Conservation (phyloP, 2,888 invertebrate genomes). For the Byasa hedistus region DNA sequence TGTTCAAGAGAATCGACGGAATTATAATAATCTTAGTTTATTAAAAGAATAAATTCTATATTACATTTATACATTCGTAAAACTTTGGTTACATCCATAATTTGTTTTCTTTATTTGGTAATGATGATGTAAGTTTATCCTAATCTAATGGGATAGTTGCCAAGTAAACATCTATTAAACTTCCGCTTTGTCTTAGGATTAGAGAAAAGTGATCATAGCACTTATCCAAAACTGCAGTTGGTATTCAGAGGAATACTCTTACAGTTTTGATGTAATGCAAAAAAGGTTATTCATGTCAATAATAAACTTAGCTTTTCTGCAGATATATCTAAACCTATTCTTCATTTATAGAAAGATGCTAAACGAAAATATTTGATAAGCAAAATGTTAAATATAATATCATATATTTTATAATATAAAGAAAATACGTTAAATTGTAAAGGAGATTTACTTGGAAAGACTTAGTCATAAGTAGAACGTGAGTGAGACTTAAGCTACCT, state of each 20-base stretch:
- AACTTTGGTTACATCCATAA: not conserved
- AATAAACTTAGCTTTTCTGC: too few species aligned
- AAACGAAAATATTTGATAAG: too few species aligned
- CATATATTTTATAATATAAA: not conserved
- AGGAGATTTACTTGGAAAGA: not conserved
- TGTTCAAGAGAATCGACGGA: too few species aligned
- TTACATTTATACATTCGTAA: too few species aligned
- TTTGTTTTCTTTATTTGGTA: not conserved
- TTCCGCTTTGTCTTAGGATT: not conserved
- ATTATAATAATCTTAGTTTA: too few species aligned
- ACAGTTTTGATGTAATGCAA: not conserved
- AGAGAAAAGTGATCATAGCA: not conserved
- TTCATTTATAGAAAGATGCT: too few species aligned
- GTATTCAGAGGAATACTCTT: not conserved
- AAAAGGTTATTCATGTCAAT: not conserved
- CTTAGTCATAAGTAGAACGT: conserved; percentile 2
- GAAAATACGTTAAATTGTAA: conserved; percentile 1
- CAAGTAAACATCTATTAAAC: not conserved
- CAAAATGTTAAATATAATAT: not conserved
- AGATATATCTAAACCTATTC: too few species aligned
- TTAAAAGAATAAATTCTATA: too few species aligned
- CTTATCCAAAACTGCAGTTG: too few species aligned
- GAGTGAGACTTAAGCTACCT: not conserved
- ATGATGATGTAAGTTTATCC: not conserved
- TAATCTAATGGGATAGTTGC: not conserved